Conservation (phyloP, 2,113 vertebrate species). For the Tinamus guttatus region DNA sequence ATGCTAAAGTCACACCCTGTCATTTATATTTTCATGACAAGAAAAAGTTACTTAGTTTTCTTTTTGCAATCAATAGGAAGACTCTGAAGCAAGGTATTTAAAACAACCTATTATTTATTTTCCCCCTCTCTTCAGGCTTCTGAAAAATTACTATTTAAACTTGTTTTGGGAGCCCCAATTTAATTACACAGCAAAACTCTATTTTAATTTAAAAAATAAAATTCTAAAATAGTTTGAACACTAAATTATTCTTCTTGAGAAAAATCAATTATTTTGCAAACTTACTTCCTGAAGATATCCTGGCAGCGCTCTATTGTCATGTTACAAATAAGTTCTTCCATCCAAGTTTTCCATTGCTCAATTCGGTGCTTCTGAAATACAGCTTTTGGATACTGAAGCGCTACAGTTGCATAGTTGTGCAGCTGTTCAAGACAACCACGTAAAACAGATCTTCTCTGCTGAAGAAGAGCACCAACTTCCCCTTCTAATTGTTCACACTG, state of each 20-base stretch:
- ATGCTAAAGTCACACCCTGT: background rate
- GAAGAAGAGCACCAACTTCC: slow-evolving; percentile 89
- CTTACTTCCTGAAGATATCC: slow-evolving; percentile 91
- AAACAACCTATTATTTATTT: background rate
- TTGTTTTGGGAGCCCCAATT: background rate
- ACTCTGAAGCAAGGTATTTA: background rate
- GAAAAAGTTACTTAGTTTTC: background rate
- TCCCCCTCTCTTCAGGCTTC: background rate
- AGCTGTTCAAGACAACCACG: slow-evolving; percentile 93
- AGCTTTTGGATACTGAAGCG: slow-evolving; percentile 93
- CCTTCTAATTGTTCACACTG: slow-evolving; percentile 95
- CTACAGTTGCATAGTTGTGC: slow-evolving; percentile 97
- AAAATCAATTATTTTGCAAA: background rate
- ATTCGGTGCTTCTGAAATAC: slow-evolving; percentile 91
- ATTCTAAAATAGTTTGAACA: background rate
- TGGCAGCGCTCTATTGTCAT: slow-evolving; percentile 93
- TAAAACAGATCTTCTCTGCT: slow-evolving; percentile 91
- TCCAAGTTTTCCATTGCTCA: slow-evolving; percentile 96
- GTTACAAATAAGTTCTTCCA: slow-evolving; percentile 93
- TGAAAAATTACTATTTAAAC: background rate
- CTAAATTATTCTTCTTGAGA: background rate
- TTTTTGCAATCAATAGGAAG: background rate
- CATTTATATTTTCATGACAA: background rate
- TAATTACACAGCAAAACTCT: background rate
- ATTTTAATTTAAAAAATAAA: background rate